Percentiles rank a stretch among this genome's conserved stretches.
These are phyloP conservation scores for Gambelia wislizenii DNA, from an alignment of 2,797 vertebrate species.

Conservation along the genomic window DNA sequence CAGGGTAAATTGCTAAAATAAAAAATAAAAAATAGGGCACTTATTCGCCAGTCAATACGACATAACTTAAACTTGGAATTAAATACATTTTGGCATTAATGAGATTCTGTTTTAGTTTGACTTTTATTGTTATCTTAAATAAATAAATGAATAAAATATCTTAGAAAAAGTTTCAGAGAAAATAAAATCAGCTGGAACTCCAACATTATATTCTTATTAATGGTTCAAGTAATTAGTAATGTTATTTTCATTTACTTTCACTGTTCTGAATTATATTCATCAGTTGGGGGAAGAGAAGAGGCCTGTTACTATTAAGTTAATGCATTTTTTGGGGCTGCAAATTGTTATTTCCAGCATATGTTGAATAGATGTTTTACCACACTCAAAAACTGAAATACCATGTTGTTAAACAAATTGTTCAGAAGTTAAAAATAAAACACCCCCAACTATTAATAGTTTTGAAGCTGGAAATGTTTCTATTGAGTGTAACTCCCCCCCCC, in stretches of 20 bases:
- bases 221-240: not conserved
- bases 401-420: conserved; percentile 27
- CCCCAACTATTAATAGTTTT: not conserved
- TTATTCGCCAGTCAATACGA: not conserved
- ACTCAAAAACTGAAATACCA: not conserved
- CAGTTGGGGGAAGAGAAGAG: conserved; percentile 14
- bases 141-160: too few relatives aligned
- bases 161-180: conserved; percentile 26
- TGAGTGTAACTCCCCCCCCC: too few relatives aligned
- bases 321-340: conserved; percentile 12
- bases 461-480: not conserved
- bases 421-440: conserved; percentile 26
- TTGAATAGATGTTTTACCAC: conserved; percentile 38
- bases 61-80: not conserved
- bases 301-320: conserved; percentile 39
- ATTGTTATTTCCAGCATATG: conserved; percentile 38
- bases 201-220: conserved; percentile 25
- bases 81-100: conserved; percentile 22
- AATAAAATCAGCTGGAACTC: not conserved
- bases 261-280: conserved; percentile 19
- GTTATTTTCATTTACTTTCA: conserved; percentile 8
- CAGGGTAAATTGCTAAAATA: conserved; percentile 13
- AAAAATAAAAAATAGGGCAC: too few relatives aligned
- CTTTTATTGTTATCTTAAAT: not conserved
- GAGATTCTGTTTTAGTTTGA: conserved; percentile 36